A percentile compares a stretch with the other conserved stretches of the same genome.
These are phyloP conservation scores for Pimephales promelas DNA, from an alignment of 2,113 vertebrate species.

Conservation along the genomic window DNA sequence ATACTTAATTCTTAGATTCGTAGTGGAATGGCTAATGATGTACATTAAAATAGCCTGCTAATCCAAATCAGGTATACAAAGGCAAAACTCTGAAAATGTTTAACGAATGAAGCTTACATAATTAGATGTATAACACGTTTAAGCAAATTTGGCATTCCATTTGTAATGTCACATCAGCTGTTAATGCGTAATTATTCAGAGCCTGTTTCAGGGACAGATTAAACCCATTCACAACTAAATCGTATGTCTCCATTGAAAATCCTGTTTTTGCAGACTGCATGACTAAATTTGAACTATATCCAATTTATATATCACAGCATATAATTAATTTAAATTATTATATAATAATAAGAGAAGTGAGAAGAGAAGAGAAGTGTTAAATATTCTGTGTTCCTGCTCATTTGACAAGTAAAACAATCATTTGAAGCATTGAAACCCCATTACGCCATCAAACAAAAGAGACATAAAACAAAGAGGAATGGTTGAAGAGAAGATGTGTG, in stretches of 20 bases:
- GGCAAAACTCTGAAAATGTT: not conserved
- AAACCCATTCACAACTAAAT: not conserved
- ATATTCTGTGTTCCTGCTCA: not conserved
- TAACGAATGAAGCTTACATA: constrained; percentile 6
- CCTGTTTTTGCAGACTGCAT: not conserved
- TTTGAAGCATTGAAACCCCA: not conserved
- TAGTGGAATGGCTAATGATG: not conserved
- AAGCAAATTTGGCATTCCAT: not conserved
- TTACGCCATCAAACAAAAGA: not conserved
- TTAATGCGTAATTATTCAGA: constrained; percentile 24
- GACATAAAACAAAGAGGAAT: not conserved
- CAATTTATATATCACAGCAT: no score
- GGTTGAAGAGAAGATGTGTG: not conserved
- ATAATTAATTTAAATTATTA: no score
- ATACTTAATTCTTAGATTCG: not conserved
- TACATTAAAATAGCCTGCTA: not conserved
- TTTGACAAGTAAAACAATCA: not conserved
- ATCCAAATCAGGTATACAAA: not conserved
- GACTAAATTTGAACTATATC: not conserved
- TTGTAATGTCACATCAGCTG: constrained; percentile 23
- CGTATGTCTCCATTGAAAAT: constrained; percentile 12
- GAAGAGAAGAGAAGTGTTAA: no score
- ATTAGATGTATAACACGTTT: constrained; percentile 2
- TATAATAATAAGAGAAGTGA: no score
- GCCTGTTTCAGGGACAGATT: constrained; percentile 19